Percentiles rank a stretch among this genome's conserved stretches.
Evolutionary conservation across 2,888 invertebrate species (phyloP).

Genomic region (Drosophila histrio): DNA sequence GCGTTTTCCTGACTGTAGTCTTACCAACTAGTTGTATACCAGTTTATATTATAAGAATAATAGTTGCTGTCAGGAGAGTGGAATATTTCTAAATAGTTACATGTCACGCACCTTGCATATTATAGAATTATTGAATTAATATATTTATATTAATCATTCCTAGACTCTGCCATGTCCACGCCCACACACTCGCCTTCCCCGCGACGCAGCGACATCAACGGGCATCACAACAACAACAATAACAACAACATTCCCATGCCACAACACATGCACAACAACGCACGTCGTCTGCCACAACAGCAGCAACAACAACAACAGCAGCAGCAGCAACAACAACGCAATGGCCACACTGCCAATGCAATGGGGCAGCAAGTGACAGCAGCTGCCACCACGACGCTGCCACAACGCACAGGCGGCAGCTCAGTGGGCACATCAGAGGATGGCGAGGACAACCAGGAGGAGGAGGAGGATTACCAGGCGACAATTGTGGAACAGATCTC

Average conservation of each 20-base stretch:
- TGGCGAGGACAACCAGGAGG: constrained; percentile 90
- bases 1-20: too few relatives aligned
- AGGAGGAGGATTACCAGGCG: constrained; percentile 90
- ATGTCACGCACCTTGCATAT: too few relatives aligned
- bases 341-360: constrained; percentile 47
- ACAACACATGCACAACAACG: constrained; percentile 65
- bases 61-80: too few relatives aligned
- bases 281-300: constrained; percentile 55
- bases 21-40: too few relatives aligned
- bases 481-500: constrained; percentile 90
- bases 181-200: constrained; percentile 88
- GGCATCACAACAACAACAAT: constrained; percentile 79
- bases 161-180: constrained; percentile 84
- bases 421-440: constrained; percentile 90
- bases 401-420: constrained; percentile 70
- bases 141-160: not conserved
- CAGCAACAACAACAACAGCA: constrained; percentile 26
- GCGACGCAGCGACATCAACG: constrained; percentile 88
- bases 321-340: constrained; percentile 46
- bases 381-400: not conserved
- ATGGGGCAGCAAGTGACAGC: constrained; percentile 8
- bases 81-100: too few relatives aligned
- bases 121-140: not conserved
- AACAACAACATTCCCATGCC: constrained; percentile 66
- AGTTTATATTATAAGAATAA: too few relatives aligned